Evolutionary conservation across 2,888 invertebrate genomes (phyloP).

Genomic region (Cynaeus angustus): DNA sequence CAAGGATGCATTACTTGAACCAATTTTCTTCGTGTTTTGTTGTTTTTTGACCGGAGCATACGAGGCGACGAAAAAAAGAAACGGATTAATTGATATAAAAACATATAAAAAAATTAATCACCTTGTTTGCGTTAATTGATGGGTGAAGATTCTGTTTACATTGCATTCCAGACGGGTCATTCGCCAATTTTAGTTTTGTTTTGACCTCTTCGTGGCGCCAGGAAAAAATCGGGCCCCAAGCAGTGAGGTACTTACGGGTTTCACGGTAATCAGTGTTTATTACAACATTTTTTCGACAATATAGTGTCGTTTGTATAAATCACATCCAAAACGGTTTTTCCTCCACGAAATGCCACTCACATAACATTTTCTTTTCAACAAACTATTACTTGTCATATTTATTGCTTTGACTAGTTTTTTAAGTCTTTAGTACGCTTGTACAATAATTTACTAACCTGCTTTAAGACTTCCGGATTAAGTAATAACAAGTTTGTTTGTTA

Average conservation of each 20-base stretch:
- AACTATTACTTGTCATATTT: background rate
- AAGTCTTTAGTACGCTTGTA: background rate
- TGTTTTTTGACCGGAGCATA: background rate
- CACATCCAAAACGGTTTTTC: too few species aligned
- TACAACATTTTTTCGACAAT: too few species aligned
- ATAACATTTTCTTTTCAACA: too few species aligned
- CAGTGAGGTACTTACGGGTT: too few species aligned
- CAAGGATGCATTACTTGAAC: conserved; percentile 36
- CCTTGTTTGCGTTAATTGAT: background rate
- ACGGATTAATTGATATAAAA: background rate
- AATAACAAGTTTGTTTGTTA: conserved; percentile 4
- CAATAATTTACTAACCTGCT: conserved; percentile 1
- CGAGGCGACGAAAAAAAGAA: background rate
- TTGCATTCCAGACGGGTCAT: background rate
- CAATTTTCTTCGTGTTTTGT: conserved; percentile 27
- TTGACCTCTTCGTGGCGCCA: background rate
- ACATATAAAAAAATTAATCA: background rate
- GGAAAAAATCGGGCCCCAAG: too few species aligned
- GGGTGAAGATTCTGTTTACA: background rate
- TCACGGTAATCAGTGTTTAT: too few species aligned
- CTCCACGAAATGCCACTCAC: too few species aligned
- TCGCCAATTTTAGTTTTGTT: background rate
- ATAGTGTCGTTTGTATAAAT: too few species aligned
- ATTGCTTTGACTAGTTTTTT: background rate
- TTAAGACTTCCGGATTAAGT: conserved; percentile 2